Base-by-base conservation (phyloP, 2,797 vertebrate genomes). In the Brachyalestes nurse region DNA sequence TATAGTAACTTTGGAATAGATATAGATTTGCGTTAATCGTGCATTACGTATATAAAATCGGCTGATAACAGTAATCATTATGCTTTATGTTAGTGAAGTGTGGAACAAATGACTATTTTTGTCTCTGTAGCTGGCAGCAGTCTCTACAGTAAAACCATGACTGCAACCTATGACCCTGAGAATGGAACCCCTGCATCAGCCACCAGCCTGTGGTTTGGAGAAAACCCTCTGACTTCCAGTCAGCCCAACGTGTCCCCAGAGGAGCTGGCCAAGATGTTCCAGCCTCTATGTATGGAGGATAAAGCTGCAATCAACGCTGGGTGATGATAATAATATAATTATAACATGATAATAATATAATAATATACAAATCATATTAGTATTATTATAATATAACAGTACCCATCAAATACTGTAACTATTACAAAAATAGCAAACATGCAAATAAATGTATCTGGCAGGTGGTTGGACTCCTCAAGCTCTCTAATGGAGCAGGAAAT, bases 401-500 rank as follows among this genome's bases (percentile, higher is more conserved):
- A 28, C 28, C 10, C 10, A 25, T 61, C 21, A 16, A 21, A 13
- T 13, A n/a, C 10, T 67, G 9, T 21, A 45, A 21, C 4, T 67
- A 9, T 12, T 34, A 13, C 2, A 2, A 21, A 17, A 67, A 45
- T 23, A 16, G 16, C 16, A 64, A 61, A 14, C 5, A 5, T 66
- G 4, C 17, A 66, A 42, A 67, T 66, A 21, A 67, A 42, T 67
- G 38, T 45, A 21, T 10, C 57, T 86, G 69, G 8, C 91, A 99
- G 98, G 75, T 99, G 98, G 98, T 86, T 99, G 85, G 96, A 99
- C 88, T 99, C 98, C 0, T 99, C 98, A 0, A 95, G 95, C 58
- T 99, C 98, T 0, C 95, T 99, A 3, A 98, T 99, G 97, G 98
- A 99, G 84, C 98, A 99, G 89, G 96, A 94, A 17, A 88, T 99